A percentile compares a stretch with the other conserved stretches of the same genome.
Evolutionary conservation across 2,888 invertebrate species (phyloP).

Genomic region (Blastobasis adustella): DNA sequence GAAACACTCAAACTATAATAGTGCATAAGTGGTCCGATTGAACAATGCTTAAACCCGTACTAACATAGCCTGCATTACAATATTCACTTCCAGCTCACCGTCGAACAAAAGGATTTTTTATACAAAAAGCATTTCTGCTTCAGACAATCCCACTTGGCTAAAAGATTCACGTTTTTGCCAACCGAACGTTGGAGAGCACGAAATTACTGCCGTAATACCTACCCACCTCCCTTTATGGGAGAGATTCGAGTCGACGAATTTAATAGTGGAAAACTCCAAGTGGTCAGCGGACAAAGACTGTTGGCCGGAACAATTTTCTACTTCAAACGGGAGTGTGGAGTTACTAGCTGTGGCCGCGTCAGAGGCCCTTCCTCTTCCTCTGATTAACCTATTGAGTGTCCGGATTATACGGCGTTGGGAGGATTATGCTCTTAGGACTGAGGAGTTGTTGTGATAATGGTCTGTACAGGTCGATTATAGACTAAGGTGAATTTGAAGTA

Average conservation of each 20-base stretch:
- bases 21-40: too few species aligned
- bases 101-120: background rate
- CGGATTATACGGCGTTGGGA: too few species aligned
- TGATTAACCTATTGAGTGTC: too few species aligned
- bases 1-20: too few species aligned
- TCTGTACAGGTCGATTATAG: too few species aligned
- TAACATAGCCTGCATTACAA: too few species aligned
- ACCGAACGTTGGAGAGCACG: constrained; percentile 20
- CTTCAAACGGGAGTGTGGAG: constrained; percentile 41
- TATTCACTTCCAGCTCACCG: background rate
- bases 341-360: too few species aligned
- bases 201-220: constrained; percentile 21
- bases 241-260: constrained; percentile 34
- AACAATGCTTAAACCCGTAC: too few species aligned
- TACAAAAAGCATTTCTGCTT: constrained; percentile 17
- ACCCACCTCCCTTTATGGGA: constrained; percentile 9
- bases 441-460: too few species aligned
- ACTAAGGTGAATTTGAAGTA: too few species aligned
- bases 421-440: too few species aligned
- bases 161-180: constrained; percentile 30
- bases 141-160: constrained; percentile 34
- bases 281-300: constrained; percentile 66
- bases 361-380: too few species aligned
- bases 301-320: constrained; percentile 63
- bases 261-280: constrained; percentile 60